These are phyloP conservation scores for Kryptolebias ocellatus DNA, from an alignment of 2,797 vertebrate species.

Conservation along the genomic window DNA sequence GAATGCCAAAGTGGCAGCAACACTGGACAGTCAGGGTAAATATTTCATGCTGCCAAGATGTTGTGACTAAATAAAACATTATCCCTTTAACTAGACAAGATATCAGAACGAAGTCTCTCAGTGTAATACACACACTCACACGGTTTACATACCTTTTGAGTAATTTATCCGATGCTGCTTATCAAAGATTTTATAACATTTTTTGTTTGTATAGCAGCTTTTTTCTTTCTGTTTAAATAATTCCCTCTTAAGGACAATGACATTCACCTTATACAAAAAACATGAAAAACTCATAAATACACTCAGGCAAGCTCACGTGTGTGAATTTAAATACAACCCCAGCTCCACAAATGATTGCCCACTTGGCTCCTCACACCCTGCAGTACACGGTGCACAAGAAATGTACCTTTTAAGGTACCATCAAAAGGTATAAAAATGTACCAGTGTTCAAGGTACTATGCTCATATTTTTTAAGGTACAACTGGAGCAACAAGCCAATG, in stretches of 20 bases:
- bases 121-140: conserved; percentile 9
- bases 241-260: background rate
- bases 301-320: no score
- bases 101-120: conserved; percentile 8
- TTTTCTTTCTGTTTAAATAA: background rate
- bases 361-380: no score
- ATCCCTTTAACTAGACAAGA: conserved; percentile 64
- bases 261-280: no score
- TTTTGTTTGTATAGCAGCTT: conserved; percentile 1
- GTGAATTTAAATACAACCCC: no score
- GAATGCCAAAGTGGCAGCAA: conserved; percentile 59
- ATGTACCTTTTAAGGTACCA: no score
- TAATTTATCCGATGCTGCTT: background rate
- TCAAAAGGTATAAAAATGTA: no score
- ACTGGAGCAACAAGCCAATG: no score
- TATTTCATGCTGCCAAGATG: conserved; percentile 81
- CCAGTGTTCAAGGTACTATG: no score
- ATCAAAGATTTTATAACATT: background rate
- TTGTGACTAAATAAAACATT: conserved; percentile 80
- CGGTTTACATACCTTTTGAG: background rate
- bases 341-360: no score
- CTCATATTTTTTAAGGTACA: no score
- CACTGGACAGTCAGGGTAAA: conserved; percentile 39
- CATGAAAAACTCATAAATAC: no score
- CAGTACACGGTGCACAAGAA: no score